Base-by-base conservation (phyloP, 2,888 invertebrate species). In the Polydrusus pterygomalis region DNA sequence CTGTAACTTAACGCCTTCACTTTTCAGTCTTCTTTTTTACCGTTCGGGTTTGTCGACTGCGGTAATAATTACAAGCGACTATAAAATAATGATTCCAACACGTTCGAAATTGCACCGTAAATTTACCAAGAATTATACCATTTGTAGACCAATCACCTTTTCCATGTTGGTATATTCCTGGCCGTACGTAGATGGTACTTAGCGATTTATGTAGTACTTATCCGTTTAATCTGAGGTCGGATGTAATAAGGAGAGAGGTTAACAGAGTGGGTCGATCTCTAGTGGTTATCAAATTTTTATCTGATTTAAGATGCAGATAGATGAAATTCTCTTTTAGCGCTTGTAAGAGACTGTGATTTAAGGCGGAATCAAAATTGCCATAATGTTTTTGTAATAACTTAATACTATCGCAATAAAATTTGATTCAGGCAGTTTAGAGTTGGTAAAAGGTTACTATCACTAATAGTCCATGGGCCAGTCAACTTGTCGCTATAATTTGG, bases 181-280 rank as follows among this genome's bases (percentile, higher is more conserved):
- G 56, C 15, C 38, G 67, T 73, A 58, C 73, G 30, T 60, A 58
- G 67, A 58, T 49, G 73, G 60, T 70, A 74, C 74, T 74, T 74
- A 70, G 65, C 65, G 56, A 43, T 64, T 64, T 65, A 72, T 65
- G 20, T 64, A 34, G 54, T 45, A 43, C 51, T 71, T 71, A 71
- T 72, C 65, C 1, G 54, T 38, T 0, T 15, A 60, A 63, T 74
- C 70, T 74, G 54, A 25, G 74, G 74, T 74, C 74, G 47, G 62
- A 47, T 17, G 67, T 58, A 74, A 74, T 74, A 74, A 25, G 56
- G 45, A 70, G 45, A 70, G 54, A 74, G 74, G 74, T 74, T 70
- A 74, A 74, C 62, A 38, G 74, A 74, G 74, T 74, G 74, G 74
- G 70, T 18, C 30, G 74, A 70, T 74, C 40, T 65, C 34, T 47